Conservation (phyloP, 2,888 invertebrate genomes). For the Griposia aprilina region DNA sequence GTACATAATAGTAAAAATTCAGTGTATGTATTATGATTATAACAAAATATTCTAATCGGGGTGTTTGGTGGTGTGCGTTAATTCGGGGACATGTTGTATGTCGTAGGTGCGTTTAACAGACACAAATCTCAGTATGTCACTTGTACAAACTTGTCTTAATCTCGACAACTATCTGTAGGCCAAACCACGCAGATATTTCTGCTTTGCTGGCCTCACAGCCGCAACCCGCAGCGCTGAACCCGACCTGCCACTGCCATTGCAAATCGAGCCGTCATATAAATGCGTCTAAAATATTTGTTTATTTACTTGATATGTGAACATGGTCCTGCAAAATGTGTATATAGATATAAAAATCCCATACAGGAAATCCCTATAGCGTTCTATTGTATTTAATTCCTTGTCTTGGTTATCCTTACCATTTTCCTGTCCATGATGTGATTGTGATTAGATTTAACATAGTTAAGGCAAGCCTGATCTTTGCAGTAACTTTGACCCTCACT, state of each 20-base stretch:
- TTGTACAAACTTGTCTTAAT: slow-evolving; percentile 15
- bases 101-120: neutral
- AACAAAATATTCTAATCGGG: no score
- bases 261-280: neutral
- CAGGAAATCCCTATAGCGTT: neutral
- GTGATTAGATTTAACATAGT: slow-evolving; percentile 1
- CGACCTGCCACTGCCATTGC: slow-evolving; percentile 1
- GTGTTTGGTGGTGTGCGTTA: no score
- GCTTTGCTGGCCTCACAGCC: neutral
- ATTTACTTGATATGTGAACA: neutral
- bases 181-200: slow-evolving; percentile 1
- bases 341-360: slow-evolving; percentile 3
- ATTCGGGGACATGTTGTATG: no score
- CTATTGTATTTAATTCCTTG: slow-evolving; percentile 25
- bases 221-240: neutral
- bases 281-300: neutral
- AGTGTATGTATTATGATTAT: no score
- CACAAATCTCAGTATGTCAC: neutral
- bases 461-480: slow-evolving; percentile 5
- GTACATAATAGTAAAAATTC: no score
- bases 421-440: slow-evolving; percentile 27
- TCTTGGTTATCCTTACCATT: slow-evolving; percentile 15
- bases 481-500: slow-evolving; percentile 14
- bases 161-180: neutral
- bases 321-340: neutral